These are phyloP conservation scores for Prolemur simus DNA, from an alignment of 2,113 vertebrate species.

Conservation along the genomic window DNA sequence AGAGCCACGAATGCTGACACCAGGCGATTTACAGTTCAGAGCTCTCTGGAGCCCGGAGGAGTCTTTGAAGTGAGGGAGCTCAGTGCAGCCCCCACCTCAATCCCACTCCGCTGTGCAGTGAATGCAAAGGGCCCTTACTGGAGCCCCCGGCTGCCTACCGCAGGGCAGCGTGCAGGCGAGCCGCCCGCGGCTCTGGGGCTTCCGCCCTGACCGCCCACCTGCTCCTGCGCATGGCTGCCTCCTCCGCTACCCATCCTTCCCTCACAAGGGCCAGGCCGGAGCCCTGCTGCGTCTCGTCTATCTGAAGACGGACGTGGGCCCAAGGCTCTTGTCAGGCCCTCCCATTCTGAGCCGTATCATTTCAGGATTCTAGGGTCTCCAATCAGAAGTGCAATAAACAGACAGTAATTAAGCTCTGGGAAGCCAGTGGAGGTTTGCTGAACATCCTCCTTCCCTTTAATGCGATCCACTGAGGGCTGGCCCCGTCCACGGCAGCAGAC, in stretches of 20 bases:
- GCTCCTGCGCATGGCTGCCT: neutral
- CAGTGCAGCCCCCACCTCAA: neutral
- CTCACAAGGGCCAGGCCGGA: neutral
- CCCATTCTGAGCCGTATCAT: neutral
- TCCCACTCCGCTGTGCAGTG: neutral
- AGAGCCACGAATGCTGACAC: neutral
- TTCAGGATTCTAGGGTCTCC: neutral
- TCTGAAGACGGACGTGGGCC: neutral
- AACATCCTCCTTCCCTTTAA: neutral
- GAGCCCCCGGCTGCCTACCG: neutral
- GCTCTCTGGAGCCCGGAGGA: neutral
- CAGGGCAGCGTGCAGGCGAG: neutral
- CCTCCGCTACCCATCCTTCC: neutral
- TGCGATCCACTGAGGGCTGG: neutral
- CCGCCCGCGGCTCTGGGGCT: neutral
- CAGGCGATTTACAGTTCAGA: neutral
- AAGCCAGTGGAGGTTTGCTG: neutral
- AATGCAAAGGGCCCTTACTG: neutral
- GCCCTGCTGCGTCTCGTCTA: neutral
- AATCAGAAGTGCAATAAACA: neutral
- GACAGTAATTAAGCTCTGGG: neutral
- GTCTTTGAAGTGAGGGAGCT: slow-evolving; percentile 36
- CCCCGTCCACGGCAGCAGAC: neutral
- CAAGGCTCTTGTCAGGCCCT: neutral
- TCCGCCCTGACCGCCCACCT: neutral